Evolutionary conservation across 2,797 vertebrate species (phyloP).

Genomic region (Coccyzus lansbergi): DNA sequence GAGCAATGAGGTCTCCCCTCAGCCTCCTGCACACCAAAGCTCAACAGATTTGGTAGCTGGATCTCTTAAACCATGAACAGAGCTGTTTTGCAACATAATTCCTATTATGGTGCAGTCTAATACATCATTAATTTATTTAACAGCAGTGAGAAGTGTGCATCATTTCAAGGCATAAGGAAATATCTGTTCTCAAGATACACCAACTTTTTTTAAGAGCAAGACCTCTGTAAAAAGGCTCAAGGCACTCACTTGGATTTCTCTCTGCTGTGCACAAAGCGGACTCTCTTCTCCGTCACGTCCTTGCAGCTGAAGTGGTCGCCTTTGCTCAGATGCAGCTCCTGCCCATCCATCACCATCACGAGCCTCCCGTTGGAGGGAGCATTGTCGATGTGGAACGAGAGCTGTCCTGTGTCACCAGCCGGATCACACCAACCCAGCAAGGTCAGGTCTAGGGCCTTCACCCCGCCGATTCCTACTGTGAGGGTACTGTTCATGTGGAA

Average conservation of each 20-base stretch:
- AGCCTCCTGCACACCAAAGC: neutral
- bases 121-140: neutral
- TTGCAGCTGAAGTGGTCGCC: constrained; percentile 82
- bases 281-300: constrained; percentile 78
- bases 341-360: constrained; percentile 56
- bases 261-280: constrained; percentile 83
- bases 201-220: neutral
- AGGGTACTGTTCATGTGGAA: constrained; percentile 82
- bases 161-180: neutral
- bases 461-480: constrained; percentile 82
- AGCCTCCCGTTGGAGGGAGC: constrained; percentile 84
- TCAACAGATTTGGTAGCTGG: neutral
- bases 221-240: neutral
- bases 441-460: constrained; percentile 73
- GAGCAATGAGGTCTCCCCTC: too few species aligned
- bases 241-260: constrained; percentile 84
- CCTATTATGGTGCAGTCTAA: fast-evolving
- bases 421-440: constrained; percentile 77
- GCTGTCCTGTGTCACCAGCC: constrained; percentile 63
- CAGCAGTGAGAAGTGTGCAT: neutral
- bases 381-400: constrained; percentile 79
- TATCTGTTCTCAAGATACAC: fast-evolving
- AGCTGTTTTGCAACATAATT: neutral
- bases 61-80: neutral
- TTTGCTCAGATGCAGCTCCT: constrained; percentile 69